A percentile compares a stretch with the other conserved stretches of the same genome.
These are phyloP conservation scores for Molossus molossus DNA, from an alignment of 2,797 vertebrate species.

Conservation along the genomic window DNA sequence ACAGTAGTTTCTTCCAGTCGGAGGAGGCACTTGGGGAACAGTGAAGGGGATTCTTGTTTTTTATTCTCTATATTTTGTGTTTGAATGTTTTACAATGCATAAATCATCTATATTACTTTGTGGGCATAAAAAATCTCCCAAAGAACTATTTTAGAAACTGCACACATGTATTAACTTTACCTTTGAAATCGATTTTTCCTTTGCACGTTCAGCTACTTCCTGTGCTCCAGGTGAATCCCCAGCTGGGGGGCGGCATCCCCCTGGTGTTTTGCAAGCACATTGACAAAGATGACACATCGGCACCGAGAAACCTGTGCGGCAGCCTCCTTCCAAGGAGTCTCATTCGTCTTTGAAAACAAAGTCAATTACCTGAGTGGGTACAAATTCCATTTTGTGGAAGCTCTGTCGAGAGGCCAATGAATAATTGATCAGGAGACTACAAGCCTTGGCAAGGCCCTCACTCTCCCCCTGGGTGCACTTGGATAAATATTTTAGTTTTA, in stretches of 20 bases:
- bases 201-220: background rate
- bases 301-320: background rate
- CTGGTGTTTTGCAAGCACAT: background rate
- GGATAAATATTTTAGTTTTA: constrained; percentile 16
- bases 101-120: background rate
- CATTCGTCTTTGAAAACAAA: constrained; percentile 39
- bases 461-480: background rate
- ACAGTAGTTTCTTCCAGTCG: background rate
- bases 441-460: background rate
- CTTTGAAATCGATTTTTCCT: background rate
- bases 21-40: background rate
- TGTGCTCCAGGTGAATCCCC: background rate
- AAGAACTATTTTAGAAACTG: background rate
- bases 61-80: background rate
- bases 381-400: background rate
- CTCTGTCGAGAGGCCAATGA: background rate
- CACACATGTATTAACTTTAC: background rate
- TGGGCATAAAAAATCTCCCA: background rate
- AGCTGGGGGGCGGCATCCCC: background rate
- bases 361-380: background rate
- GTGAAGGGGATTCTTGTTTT: background rate
- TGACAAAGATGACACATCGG: background rate
- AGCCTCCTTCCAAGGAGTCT: background rate
- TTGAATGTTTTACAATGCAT: background rate
- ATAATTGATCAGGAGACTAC: background rate